phyloP scores from a whole-genome alignment of 2,113 vertebrate genomes.

The Herpailurus yagouaroundi region DNA sequence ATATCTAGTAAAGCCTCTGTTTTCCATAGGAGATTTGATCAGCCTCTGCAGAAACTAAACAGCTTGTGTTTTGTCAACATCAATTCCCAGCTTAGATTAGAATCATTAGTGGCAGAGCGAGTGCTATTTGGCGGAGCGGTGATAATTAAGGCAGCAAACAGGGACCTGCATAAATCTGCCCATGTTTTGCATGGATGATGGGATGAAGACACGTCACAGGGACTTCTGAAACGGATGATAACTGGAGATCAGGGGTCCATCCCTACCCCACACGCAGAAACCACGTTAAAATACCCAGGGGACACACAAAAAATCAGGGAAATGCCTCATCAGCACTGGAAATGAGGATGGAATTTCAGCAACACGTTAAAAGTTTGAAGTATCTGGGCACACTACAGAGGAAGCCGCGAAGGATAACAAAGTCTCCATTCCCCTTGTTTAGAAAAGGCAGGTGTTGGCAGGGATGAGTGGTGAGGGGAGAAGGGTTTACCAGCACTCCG shows the following conservation, averaged over 20 bases:
- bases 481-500: not conserved
- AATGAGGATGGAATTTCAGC: not conserved
- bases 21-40: constrained; percentile 29
- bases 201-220: not conserved
- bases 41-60: constrained; percentile 54
- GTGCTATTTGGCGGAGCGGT: constrained; percentile 62
- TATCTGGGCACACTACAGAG: not conserved
- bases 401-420: not conserved
- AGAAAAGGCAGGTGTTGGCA: not conserved
- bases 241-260: not conserved
- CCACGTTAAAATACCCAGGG: not conserved
- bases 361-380: not conserved
- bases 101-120: constrained; percentile 50
- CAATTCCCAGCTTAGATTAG: constrained; percentile 67
- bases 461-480: not conserved
- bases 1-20: not conserved
- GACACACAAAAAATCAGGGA: not conserved
- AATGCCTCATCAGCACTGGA: not conserved
- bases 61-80: constrained; percentile 81
- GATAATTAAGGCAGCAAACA: constrained; percentile 65
- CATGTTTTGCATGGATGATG: constrained; percentile 1
- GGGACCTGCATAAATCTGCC: not conserved
- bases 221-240: not conserved
- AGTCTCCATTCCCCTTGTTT: not conserved
- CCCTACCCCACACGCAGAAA: not conserved